Conservation (phyloP, 2,113 vertebrate genomes). For the Dicentrarchus labrax region DNA sequence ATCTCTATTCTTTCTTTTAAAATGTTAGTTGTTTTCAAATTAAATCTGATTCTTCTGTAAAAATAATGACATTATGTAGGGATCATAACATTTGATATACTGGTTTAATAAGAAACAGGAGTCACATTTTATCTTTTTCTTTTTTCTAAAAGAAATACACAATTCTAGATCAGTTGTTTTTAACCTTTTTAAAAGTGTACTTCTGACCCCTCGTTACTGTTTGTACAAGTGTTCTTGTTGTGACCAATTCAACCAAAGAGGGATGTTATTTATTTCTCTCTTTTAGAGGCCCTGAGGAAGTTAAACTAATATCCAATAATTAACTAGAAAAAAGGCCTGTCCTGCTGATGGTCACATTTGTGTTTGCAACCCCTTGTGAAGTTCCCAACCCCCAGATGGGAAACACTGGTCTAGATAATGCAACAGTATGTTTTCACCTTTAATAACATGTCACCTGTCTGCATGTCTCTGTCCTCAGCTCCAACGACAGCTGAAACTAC, state of each 20-base stretch:
- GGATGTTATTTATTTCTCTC: background rate
- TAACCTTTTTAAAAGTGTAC: background rate
- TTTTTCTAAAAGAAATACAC: background rate
- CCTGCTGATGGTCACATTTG: background rate
- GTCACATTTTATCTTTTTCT: too few species aligned
- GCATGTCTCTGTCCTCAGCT: constrained; percentile 49
- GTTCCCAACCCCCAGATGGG: background rate
- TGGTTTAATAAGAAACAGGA: too few species aligned
- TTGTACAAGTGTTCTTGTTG: background rate
- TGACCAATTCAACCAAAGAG: background rate
- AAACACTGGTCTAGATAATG: background rate
- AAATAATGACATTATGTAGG: background rate
- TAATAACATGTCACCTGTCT: constrained; percentile 5
- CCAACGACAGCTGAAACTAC: background rate
- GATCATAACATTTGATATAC: background rate
- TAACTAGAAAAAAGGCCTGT: background rate
- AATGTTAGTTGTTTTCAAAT: too few species aligned
- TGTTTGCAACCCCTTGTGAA: background rate
- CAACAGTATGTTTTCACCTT: background rate
- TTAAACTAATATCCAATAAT: background rate
- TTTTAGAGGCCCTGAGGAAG: background rate
- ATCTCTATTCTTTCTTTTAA: too few species aligned
- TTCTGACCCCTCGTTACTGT: background rate
- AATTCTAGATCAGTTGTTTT: too few species aligned
- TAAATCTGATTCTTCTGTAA: too few species aligned